Evolutionary conservation across 2,113 vertebrate genomes (phyloP).

Genomic region (Cromileptes altivelis): DNA sequence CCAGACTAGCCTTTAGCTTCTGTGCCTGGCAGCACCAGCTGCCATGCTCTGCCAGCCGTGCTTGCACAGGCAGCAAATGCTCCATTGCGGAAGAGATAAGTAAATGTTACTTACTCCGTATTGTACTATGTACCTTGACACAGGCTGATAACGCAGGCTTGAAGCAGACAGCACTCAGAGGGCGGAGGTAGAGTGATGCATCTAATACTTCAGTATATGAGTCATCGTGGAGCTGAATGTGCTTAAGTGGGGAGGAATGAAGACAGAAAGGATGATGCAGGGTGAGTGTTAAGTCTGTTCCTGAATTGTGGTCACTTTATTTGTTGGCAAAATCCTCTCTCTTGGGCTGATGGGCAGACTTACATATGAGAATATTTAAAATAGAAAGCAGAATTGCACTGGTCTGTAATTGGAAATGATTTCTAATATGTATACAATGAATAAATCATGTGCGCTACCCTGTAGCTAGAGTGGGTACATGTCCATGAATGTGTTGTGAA

Average conservation of each 20-base stretch:
- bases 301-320: background rate
- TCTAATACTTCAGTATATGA: slow-evolving; percentile 1
- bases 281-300: background rate
- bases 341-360: too few species aligned
- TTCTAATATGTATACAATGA: background rate
- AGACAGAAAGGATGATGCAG: background rate
- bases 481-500: background rate
- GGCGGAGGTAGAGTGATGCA: slow-evolving; percentile 10
- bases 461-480: background rate
- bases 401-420: background rate
- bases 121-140: slow-evolving; percentile 27
- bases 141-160: slow-evolving; percentile 22
- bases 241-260: background rate
- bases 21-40: slow-evolving; percentile 50
- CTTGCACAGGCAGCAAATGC: slow-evolving; percentile 26
- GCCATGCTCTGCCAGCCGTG: slow-evolving; percentile 42
- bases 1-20: slow-evolving; percentile 57
- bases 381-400: background rate
- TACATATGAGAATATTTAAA: background rate
- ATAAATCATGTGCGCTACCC: background rate
- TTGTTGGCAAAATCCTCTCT: background rate
- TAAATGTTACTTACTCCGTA: slow-evolving; percentile 22
- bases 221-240: slow-evolving; percentile 7
- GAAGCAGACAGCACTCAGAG: background rate
- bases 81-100: slow-evolving; percentile 46